These are phyloP conservation scores for Linnaemya tessellans DNA, from an alignment of 2,888 invertebrate genomes.

Conservation along the genomic window DNA sequence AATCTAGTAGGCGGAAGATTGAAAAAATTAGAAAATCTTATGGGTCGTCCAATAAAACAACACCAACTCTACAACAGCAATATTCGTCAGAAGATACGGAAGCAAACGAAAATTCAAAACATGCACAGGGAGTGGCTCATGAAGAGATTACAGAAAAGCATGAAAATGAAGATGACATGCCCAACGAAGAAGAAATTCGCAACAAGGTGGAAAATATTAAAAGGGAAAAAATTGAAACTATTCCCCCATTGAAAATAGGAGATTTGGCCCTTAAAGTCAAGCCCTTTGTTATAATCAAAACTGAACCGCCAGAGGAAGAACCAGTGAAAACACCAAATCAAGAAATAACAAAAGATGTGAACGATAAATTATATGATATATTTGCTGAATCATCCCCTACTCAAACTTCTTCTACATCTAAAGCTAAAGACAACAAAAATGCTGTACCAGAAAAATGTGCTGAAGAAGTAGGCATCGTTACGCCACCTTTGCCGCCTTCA, in stretches of 20 bases:
- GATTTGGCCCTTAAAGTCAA: constrained; percentile 63
- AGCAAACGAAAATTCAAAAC: constrained; percentile 21
- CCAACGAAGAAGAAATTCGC: constrained; percentile 62
- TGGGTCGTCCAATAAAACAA: constrained; percentile 47
- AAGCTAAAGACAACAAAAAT: background rate
- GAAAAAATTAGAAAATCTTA: constrained; percentile 72
- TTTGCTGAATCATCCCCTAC: constrained; percentile 79
- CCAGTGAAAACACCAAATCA: constrained; percentile 21
- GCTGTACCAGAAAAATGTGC: background rate
- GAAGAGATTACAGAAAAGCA: background rate
- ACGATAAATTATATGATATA: constrained; percentile 74
- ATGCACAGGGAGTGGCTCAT: background rate
- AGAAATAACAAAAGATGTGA: background rate
- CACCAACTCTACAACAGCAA: constrained; percentile 42
- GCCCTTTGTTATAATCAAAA: constrained; percentile 54
- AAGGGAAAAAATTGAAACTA: constrained; percentile 62
- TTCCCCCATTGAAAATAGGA: constrained; percentile 57
- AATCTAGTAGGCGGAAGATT: constrained; percentile 71
- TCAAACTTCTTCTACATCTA: background rate
- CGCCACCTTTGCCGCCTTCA: constrained; percentile 75
- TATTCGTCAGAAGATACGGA: constrained; percentile 60
- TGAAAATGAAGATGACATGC: constrained; percentile 30
- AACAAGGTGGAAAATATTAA: constrained; percentile 66
- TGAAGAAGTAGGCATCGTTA: constrained; percentile 70
- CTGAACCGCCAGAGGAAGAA: constrained; percentile 48